Conservation (phyloP, 2,113 vertebrate species). For the Edolisoma coerulescens region DNA sequence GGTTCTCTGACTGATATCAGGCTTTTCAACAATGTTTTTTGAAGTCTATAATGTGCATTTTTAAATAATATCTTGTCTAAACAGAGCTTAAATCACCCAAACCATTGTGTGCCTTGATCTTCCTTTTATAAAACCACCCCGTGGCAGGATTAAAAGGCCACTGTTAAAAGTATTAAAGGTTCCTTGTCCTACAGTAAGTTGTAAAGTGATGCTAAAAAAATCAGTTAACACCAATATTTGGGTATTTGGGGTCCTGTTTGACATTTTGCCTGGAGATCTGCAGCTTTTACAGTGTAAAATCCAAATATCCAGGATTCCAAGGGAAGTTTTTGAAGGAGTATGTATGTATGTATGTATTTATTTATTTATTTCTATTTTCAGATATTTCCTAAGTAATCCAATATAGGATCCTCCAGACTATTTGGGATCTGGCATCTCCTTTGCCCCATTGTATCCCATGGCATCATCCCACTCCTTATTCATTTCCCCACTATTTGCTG, state of each 20-base stretch:
- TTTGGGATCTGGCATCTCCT: neutral
- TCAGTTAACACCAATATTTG: accelerated
- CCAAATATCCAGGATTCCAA: neutral
- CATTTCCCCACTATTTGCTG: neutral
- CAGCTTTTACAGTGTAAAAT: neutral
- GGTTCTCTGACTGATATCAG: neutral
- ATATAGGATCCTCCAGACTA: neutral
- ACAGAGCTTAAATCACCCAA: neutral
- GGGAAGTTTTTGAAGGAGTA: neutral
- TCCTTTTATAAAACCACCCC: neutral
- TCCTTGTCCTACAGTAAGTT: accelerated
- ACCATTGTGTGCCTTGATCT: neutral
- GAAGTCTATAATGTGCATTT: neutral
- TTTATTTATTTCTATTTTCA: neutral
- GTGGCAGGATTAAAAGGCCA: neutral
- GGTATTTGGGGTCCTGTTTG: neutral
- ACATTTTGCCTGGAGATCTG: neutral
- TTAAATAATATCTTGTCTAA: neutral
- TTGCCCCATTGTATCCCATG: neutral
- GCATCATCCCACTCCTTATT: neutral
- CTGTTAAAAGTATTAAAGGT: neutral
- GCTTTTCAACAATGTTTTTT: neutral
- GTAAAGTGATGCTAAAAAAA: neutral
- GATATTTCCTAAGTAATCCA: neutral
- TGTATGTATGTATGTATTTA: neutral